A percentile compares a stretch with the other conserved stretches of the same genome.
phyloP scores from a whole-genome alignment of 2,888 invertebrate species.

The Epinotia nisella region DNA sequence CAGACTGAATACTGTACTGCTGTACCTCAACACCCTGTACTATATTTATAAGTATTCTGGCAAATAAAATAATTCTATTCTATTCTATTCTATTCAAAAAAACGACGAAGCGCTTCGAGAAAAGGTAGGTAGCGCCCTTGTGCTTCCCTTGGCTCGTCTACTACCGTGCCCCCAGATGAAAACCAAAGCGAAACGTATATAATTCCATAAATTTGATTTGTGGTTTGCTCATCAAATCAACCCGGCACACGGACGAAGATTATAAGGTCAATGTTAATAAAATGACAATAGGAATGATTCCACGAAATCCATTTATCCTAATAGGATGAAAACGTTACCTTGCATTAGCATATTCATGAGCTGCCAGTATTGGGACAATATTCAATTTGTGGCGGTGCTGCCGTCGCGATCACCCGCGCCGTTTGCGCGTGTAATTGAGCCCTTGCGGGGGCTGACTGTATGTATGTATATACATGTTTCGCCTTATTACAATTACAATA shows the following conservation, averaged over 20 bases:
- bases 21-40: too few relatives aligned
- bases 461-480: too few relatives aligned
- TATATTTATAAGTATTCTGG: too few relatives aligned
- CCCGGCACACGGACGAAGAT: background rate
- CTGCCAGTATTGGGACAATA: constrained; percentile 43
- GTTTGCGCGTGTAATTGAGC: constrained; percentile 35
- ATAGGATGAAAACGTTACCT: constrained; percentile 45
- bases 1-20: too few relatives aligned
- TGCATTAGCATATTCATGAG: constrained; percentile 45
- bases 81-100: too few relatives aligned
- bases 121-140: too few relatives aligned
- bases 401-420: constrained; percentile 41
- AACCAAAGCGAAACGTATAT: too few relatives aligned
- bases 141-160: too few relatives aligned
- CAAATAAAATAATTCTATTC: too few relatives aligned
- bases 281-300: constrained; percentile 38
- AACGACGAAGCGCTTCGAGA: too few relatives aligned
- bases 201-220: too few relatives aligned
- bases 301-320: constrained; percentile 34
- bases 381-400: constrained; percentile 47
- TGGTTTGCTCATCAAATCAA: background rate
- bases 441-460: constrained; percentile 7
- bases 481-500: background rate
- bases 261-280: constrained; percentile 22
- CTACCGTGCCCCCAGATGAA: too few relatives aligned